phyloP scores from a whole-genome alignment of 2,113 vertebrate species.

The Xenopus tropicalis region UCB_Xtro_10.0 CM004446.2:89511501-89512000 shows the following conservation, averaged over 20 bases:
- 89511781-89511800: background rate
- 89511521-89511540: conserved; percentile 55
- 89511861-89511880: conserved; percentile 15
- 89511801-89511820: conserved; percentile 18
- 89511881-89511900: background rate
- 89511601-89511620: background rate
- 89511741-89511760: conserved; percentile 26
- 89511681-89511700: background rate
- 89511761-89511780: conserved; percentile 13
- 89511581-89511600: conserved; percentile 31
- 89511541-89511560: conserved; percentile 52
- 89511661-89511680: background rate
- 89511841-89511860: conserved; percentile 35
- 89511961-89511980: no score
- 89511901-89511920: background rate
- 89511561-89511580: conserved; percentile 49
- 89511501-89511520: conserved; percentile 48
- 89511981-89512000: no score
- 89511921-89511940: no score
- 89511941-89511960: no score
- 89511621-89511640: no score
- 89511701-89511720: conserved; percentile 50
- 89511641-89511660: no score
- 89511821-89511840: background rate
- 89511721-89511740: background rate